phyloP scores from a whole-genome alignment of 2,113 vertebrate genomes.

The Silurus glanis region DNA sequence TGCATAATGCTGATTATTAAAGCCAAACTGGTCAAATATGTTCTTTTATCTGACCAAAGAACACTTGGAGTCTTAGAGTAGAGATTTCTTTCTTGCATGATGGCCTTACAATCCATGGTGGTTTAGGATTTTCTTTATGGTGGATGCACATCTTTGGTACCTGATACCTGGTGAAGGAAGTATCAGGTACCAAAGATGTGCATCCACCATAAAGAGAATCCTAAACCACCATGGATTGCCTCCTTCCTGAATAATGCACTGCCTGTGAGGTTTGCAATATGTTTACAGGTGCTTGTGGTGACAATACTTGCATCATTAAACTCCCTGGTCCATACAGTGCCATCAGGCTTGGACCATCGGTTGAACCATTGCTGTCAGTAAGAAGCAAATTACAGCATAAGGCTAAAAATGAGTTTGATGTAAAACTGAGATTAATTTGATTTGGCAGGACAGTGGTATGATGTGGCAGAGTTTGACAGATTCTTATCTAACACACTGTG shows the following conservation, averaged over 20 bases:
- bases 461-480: slow-evolving; percentile 13
- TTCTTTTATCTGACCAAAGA: background rate
- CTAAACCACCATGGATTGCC: too few species aligned
- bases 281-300: background rate
- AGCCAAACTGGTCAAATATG: background rate
- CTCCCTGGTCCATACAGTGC: background rate
- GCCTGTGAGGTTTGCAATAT: background rate
- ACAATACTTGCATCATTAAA: background rate
- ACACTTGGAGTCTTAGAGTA: background rate
- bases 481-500: slow-evolving; percentile 3
- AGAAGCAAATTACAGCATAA: background rate
- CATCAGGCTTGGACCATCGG: background rate
- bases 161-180: too few species aligned
- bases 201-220: background rate
- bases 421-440: background rate
- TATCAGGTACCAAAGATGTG: background rate
- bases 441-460: background rate
- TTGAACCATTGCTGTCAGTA: background rate
- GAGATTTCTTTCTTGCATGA: too few species aligned
- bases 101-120: too few species aligned
- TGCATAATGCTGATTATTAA: too few species aligned
- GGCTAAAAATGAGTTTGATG: slow-evolving; percentile 7
- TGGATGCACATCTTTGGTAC: background rate
- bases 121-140: background rate
- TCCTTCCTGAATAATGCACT: background rate